Percentiles rank a stretch among this genome's conserved stretches.
These are phyloP conservation scores for Parthenolecanium corni DNA, from an alignment of 2,888 invertebrate genomes.

Conservation along the genomic window DNA sequence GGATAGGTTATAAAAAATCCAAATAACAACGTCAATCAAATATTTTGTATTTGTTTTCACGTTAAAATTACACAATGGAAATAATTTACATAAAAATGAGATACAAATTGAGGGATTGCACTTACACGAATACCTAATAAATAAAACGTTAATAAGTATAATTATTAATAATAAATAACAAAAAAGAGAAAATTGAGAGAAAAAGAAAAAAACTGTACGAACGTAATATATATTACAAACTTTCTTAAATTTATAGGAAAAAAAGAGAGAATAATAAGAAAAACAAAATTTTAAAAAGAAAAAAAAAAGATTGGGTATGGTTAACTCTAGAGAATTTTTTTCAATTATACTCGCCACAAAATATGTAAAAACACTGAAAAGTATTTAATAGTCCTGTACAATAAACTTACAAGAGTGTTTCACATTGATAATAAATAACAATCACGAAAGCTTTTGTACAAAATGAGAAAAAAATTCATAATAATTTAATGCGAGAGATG, in stretches of 20 bases:
- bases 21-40: slow-evolving; percentile 16
- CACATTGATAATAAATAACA: slow-evolving; percentile 5
- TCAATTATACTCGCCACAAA: slow-evolving; percentile 17
- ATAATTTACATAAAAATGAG: slow-evolving; percentile 29
- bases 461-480: not conserved
- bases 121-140: slow-evolving; percentile 22
- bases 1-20: not conserved
- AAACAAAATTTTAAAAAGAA: not conserved
- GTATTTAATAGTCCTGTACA: slow-evolving; percentile 3
- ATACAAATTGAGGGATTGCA: slow-evolving; percentile 26
- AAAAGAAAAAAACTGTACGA: slow-evolving; percentile 12
- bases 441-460: not conserved
- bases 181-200: slow-evolving; percentile 8
- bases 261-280: not conserved
- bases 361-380: not conserved
- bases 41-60: slow-evolving; percentile 25
- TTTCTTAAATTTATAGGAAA: not conserved
- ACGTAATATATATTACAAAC: not conserved
- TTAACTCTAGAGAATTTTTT: slow-evolving; percentile 20
- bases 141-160: slow-evolving; percentile 23
- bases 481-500: not conserved
- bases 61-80: slow-evolving; percentile 26
- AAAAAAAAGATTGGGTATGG: not conserved
- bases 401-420: slow-evolving; percentile 1
- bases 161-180: slow-evolving; percentile 22